Percentiles rank a stretch among this genome's conserved stretches.
Conservation (phyloP, 2,113 vertebrate genomes). For the Rhynchopsitta pachyrhyncha region DNA sequence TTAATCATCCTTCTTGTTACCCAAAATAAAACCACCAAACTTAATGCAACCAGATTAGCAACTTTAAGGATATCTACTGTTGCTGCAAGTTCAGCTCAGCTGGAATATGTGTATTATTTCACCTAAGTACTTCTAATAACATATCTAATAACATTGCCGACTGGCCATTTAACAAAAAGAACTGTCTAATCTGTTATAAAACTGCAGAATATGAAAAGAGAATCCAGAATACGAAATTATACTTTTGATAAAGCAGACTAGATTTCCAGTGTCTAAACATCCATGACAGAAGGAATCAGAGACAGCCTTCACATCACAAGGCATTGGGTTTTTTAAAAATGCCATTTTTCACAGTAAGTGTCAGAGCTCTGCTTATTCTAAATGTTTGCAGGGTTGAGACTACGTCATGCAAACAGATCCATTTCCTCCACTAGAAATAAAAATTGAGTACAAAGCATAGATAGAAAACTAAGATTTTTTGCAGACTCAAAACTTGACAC, state of each 20-base stretch:
- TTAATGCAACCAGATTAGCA: not conserved
- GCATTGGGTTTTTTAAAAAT: not conserved
- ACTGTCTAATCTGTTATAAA: not conserved
- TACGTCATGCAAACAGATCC: rapidly evolving
- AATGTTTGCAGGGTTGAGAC: not conserved
- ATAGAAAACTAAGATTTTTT: not conserved
- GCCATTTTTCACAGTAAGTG: not conserved
- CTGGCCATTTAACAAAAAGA: not conserved
- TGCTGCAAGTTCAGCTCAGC: not conserved
- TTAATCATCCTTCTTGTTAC: not conserved
- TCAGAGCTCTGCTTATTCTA: not conserved
- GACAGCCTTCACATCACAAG: not conserved
- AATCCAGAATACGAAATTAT: not conserved
- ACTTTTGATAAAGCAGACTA: not conserved
- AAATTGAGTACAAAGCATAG: not conserved
- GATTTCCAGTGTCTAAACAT: not conserved
- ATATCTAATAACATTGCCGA: not conserved
- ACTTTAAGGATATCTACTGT: not conserved
- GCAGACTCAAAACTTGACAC: not conserved
- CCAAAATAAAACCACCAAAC: not conserved
- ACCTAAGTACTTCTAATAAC: not conserved
- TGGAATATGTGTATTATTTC: not conserved
- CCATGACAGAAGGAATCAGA: not conserved
- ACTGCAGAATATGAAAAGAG: not conserved
- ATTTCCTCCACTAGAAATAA: not conserved